A percentile compares a stretch with the other conserved stretches of the same genome.
phyloP scores from a whole-genome alignment of 1,140 invertebrate species.

The Pogonomyrmex barbatus region DNA sequence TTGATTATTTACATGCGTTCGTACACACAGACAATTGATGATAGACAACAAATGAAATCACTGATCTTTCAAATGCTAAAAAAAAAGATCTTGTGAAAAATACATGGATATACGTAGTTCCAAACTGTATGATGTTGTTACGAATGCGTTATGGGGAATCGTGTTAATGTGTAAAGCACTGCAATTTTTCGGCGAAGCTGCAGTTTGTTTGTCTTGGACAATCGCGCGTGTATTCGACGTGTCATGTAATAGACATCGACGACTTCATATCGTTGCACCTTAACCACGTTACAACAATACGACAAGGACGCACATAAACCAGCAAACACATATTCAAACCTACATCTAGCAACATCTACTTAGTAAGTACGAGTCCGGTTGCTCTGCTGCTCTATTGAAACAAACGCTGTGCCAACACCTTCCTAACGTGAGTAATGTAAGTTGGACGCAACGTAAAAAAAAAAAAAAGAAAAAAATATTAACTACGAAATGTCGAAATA shows the following conservation, averaged over 20 bases:
- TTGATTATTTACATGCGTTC: slow-evolving; percentile 27
- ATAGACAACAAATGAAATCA: slow-evolving; percentile 23
- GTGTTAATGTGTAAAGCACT: slow-evolving; percentile 50
- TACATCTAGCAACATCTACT: slow-evolving; percentile 50
- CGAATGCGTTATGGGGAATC: slow-evolving; percentile 23
- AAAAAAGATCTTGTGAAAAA: slow-evolving; percentile 33
- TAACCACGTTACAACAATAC: slow-evolving; percentile 27
- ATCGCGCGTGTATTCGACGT: slow-evolving; percentile 15
- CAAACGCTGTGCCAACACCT: slow-evolving; percentile 62
- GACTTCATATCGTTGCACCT: slow-evolving; percentile 49
- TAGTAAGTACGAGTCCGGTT: background rate
- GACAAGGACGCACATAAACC: slow-evolving; percentile 2
- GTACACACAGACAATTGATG: slow-evolving; percentile 29
- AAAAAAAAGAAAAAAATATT: slow-evolving; percentile 62
- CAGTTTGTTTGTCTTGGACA: slow-evolving; percentile 2
- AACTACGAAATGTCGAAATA: slow-evolving; percentile 53
- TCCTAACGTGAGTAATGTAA: slow-evolving; percentile 57
- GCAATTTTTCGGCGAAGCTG: slow-evolving; percentile 32
- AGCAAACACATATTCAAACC: slow-evolving; percentile 25
- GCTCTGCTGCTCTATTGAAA: slow-evolving; percentile 29
- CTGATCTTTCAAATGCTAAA: slow-evolving; percentile 28
- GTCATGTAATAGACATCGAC: background rate
- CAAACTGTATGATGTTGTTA: slow-evolving; percentile 26
- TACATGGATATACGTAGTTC: slow-evolving; percentile 36
- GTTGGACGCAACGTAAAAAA: slow-evolving; percentile 54